Percentiles rank a stretch among this genome's conserved stretches.
Evolutionary conservation across 2,888 invertebrate genomes (phyloP).

Genomic region (Scaptomyza polygonia): DNA sequence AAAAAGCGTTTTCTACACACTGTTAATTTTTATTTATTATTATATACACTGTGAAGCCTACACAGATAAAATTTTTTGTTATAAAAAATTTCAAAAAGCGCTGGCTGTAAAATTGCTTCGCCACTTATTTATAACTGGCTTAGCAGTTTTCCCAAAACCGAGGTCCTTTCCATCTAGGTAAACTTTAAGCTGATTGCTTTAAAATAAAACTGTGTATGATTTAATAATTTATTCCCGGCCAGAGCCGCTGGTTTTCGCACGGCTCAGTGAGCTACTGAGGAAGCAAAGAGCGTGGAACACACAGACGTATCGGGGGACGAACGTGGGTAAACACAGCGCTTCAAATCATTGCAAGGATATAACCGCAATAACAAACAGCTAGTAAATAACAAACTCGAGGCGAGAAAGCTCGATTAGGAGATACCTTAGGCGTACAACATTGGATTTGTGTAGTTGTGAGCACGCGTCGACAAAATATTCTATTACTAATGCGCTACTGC

Average conservation of each 20-base stretch:
- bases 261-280: constrained; percentile 60
- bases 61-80: no score
- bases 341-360: constrained; percentile 73
- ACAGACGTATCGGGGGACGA: constrained; percentile 29
- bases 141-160: constrained; percentile 21
- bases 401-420: neutral
- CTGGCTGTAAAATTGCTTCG: constrained; percentile 66
- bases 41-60: no score
- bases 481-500: no score
- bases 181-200: constrained; percentile 52
- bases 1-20: no score
- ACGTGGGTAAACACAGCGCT: constrained; percentile 71
- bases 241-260: constrained; percentile 59
- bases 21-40: no score
- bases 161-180: constrained; percentile 7
- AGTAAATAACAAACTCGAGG: constrained; percentile 14
- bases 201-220: constrained; percentile 68
- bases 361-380: constrained; percentile 53
- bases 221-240: constrained; percentile 76
- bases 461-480: no score
- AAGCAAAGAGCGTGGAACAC: constrained; percentile 17
- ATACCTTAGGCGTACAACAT: neutral
- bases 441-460: no score
- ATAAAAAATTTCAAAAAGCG: constrained; percentile 20
- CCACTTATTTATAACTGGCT: constrained; percentile 65